Percentiles rank a stretch among this genome's conserved stretches.
Evolutionary conservation across 2,113 vertebrate genomes (phyloP).

Genomic region (Caloenas nicobarica): DNA sequence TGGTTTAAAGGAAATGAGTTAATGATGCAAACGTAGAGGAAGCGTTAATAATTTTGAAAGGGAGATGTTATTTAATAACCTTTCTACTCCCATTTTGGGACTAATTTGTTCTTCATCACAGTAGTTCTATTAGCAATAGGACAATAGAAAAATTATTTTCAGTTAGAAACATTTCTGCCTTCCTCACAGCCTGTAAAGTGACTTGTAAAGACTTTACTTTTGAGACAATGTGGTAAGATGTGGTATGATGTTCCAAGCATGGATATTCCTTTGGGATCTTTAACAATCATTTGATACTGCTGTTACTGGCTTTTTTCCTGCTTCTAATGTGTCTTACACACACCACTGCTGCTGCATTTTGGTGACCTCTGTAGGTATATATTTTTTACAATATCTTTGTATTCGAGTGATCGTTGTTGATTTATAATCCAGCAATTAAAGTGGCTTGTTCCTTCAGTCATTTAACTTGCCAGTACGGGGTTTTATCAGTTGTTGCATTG

Average conservation of each 20-base stretch:
- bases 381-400: background rate
- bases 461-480: background rate
- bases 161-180: background rate
- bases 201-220: background rate
- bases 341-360: background rate
- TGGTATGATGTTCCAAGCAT: background rate
- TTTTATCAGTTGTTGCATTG: background rate
- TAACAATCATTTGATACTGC: background rate
- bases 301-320: background rate
- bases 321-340: fast-evolving
- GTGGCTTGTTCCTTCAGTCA: background rate
- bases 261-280: background rate
- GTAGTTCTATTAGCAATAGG: background rate
- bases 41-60: background rate
- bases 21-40: background rate
- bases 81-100: background rate
- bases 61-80: background rate
- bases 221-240: background rate
- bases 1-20: background rate
- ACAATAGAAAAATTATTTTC: background rate
- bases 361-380: background rate
- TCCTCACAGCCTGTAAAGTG: background rate
- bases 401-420: background rate
- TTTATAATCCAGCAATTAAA: background rate
- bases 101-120: background rate